Evolutionary conservation across 1,140 invertebrate genomes (phyloP), one percentile per base, ranked within the genome.

Genomic region (Neotoxoptera formosana): DNA sequence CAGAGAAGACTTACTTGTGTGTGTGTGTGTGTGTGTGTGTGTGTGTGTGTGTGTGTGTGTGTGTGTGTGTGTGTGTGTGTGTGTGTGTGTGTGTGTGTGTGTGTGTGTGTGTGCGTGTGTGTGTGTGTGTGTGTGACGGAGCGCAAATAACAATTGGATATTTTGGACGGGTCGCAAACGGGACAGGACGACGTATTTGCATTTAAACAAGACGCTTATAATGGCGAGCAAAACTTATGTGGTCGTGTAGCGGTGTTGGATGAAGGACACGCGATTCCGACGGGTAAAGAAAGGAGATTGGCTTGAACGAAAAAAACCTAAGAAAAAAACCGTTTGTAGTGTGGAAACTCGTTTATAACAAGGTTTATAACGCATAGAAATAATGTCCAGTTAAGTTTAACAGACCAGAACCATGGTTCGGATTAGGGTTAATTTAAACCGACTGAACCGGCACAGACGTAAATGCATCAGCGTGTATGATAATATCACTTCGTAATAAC

Each of bases 181-280:
- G 25, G 56, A 60, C 30, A 60, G 25, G 23, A 83, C 21, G 23
- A 83, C 21, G 36, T 23, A 84, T 84, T 84, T 84, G 83, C 83
- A 84, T 84, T 84, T 84, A 45, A 84, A 84, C 36, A 84, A 45
- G 83, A 84, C 83, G 23, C 83, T 84, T 84, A 84, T 14, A 84
- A 84, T 41, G 25, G 41, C 7, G 25, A 25, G 83, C 7, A 23
- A 67, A 84, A 84, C 83, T 30, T 21, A 36, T 14, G 9, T 8
- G 23, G 23, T 21, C 11, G 21, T 9, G 41, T 41, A 41, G 8
- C 14, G 9, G 21, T n/a, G 60, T 67, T 67, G 4, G 60, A 9
- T 3, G 30, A 30, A 84, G 23, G 9, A 84, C 9, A 84, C 9
- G 11, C 0, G 23, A 23, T 11, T 23, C 41, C 25, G 25, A 84